Evolutionary conservation across 1,140 invertebrate species (phyloP).

Genomic region (Drosophila tristis): DNA sequence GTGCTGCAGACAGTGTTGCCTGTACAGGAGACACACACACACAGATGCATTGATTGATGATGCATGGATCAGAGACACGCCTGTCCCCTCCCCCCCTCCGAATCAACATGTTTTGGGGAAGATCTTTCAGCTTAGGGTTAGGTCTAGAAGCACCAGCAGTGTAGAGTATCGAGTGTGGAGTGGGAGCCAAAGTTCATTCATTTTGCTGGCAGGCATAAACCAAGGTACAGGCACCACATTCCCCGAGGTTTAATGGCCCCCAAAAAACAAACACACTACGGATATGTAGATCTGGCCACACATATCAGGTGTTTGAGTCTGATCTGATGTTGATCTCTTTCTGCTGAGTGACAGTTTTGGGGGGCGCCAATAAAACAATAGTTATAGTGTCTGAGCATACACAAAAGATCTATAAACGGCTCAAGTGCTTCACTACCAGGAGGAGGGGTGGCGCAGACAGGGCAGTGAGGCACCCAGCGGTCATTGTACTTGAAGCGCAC

Average conservation of each 20-base stretch:
- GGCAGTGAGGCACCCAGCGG: conserved; percentile 26
- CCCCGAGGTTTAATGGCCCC: conserved; percentile 49
- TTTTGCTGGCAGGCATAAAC: not conserved
- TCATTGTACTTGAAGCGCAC: conserved; percentile 67
- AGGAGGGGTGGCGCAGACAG: not conserved
- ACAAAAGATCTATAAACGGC: conserved; percentile 49
- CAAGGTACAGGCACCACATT: conserved; percentile 42
- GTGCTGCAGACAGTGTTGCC: no score
- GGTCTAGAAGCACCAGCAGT: not conserved
- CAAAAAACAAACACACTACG: not conserved
- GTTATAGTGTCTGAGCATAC: conserved; percentile 8
- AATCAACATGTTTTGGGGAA: not conserved
- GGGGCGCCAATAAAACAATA: conserved; percentile 17
- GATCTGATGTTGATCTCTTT: conserved; percentile 37
- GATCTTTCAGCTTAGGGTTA: not conserved
- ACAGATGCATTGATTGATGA: conserved; percentile 50
- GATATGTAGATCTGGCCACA: no score
- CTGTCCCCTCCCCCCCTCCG: not conserved
- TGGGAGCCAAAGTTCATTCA: conserved; percentile 27
- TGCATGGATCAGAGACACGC: conserved; percentile 17
- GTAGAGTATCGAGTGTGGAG: not conserved
- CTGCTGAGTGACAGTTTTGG: conserved; percentile 50
- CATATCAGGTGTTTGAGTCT: conserved; percentile 9
- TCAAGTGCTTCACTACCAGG: conserved; percentile 24
- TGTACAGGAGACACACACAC: not conserved